phyloP scores from a whole-genome alignment of 2,888 invertebrate species.

The Amiota communis region DNA sequence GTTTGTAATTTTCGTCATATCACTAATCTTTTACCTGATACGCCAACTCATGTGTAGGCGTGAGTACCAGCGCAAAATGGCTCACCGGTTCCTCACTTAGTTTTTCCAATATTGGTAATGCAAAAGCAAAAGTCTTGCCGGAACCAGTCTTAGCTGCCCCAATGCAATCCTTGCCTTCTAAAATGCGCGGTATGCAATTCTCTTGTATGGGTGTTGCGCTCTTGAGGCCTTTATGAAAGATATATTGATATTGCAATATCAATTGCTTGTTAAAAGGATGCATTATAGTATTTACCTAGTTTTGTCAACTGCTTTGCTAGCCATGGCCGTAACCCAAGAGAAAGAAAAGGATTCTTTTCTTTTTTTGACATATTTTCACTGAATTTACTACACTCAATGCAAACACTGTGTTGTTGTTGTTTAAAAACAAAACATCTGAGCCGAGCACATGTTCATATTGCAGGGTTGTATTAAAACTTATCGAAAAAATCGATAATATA shows the following conservation, averaged over 20 bases:
- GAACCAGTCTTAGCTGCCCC: conserved; percentile 98
- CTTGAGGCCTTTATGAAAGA: conserved; percentile 78
- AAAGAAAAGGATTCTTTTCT: conserved; percentile 75
- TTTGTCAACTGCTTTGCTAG: conserved; percentile 80
- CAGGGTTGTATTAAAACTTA: not conserved
- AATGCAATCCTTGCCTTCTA: conserved; percentile 89
- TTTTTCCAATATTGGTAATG: conserved; percentile 92
- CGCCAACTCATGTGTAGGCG: conserved; percentile 94
- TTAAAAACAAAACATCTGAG: not conserved
- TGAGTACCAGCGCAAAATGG: conserved; percentile 93
- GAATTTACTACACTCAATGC: not conserved
- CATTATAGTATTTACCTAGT: conserved; percentile 75
- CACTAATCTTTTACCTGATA: conserved; percentile 76
- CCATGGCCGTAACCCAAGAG: conserved; percentile 82
- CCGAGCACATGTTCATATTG: not conserved
- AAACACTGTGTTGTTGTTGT: too few relatives aligned
- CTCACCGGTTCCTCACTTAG: conserved; percentile 96
- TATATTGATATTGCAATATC: not conserved
- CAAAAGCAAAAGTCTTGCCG: conserved; percentile 98
- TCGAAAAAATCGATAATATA: not conserved
- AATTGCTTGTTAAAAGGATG: not conserved
- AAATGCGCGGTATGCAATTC: conserved; percentile 85
- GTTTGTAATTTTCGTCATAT: too few relatives aligned
- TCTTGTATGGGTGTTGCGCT: conserved; percentile 87
- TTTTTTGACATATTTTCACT: conserved; percentile 60